Evolutionary conservation across 2,113 vertebrate genomes (phyloP), one percentile per base, ranked within the genome.

Genomic region (Muntiacus reevesi): DNA sequence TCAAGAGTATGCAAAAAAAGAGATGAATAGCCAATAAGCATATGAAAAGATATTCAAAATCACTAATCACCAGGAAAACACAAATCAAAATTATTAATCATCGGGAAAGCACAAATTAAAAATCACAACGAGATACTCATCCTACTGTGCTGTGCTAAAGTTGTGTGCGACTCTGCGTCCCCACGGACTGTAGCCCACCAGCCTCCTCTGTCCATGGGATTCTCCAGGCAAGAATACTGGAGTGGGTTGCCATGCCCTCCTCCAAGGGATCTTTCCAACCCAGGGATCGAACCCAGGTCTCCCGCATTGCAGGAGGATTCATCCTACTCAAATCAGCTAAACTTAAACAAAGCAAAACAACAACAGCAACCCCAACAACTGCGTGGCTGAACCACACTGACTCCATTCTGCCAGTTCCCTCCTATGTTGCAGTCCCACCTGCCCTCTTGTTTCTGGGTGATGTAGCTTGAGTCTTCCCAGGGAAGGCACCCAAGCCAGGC

Each of bases 161-260:
- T 36, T 2, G 0, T 36, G 33, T 67, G n/a, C 0, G 9, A 71
- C 17, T 19, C 16, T 71, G 33, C 2, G n/a, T 36, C n/a, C n/a
- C n/a, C 64, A 71, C 8, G 0, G 64, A 71, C 64, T 71, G 10
- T 9, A 36, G 64, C 17, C 64, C 17, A 36, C n/a, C 64, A 71
- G 64, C 33, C 33, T 36, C 64, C n/a, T 71, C 64, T 71, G 33
- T 67, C 62, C 33, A 19, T 19, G 62, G 62, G 62, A 71, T 36
- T 36, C 64, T 36, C n/a, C n/a, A 71, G n/a, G 17, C n/a, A 71
- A 71, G n/a, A 71, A 36, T 21, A 21, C 64, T 71, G n/a, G 64
- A 36, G 64, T 21, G 64, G 16, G 64, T 67, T 67, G 64, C 64
- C 33, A 67, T 19, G 64, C 64, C 64, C 64, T 71, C n/a, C n/a